A percentile compares a stretch with the other conserved stretches of the same genome.
Evolutionary conservation across 2,888 invertebrate species (phyloP).

Genomic region (Hartigia nigra): DNA sequence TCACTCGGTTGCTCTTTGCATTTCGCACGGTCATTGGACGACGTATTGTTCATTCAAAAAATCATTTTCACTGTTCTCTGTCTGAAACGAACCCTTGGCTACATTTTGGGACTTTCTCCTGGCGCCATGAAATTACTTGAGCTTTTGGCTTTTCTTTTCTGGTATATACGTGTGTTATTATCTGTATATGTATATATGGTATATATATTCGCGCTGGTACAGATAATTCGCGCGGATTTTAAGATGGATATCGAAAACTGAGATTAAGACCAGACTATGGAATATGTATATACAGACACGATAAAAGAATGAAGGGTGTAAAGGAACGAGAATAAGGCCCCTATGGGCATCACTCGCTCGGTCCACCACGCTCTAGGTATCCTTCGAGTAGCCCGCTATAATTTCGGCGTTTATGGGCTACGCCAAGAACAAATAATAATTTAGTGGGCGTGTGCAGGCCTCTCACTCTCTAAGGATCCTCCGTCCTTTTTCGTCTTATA

Average conservation of each 20-base stretch:
- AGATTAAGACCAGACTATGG: neutral
- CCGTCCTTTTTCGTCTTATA: slow-evolving; percentile 3
- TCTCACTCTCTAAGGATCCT: slow-evolving; percentile 16
- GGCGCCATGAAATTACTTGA: neutral
- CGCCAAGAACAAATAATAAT: slow-evolving; percentile 65
- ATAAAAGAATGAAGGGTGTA: neutral
- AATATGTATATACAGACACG: neutral
- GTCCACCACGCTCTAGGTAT: neutral
- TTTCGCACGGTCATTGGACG: neutral
- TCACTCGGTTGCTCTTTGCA: too few relatives aligned
- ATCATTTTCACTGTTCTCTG: neutral
- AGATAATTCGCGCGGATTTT: neutral
- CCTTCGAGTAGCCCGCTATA: slow-evolving; percentile 58
- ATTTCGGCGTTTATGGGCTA: slow-evolving; percentile 63
- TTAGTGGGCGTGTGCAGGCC: slow-evolving; percentile 62
- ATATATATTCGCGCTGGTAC: too few relatives aligned
- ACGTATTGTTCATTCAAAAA: neutral
- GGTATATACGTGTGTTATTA: neutral
- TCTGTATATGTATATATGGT: neutral
- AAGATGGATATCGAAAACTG: neutral
- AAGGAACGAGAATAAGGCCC: neutral
- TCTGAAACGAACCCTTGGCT: neutral
- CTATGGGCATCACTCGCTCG: neutral
- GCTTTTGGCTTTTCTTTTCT: neutral
- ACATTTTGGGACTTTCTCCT: neutral